Percentiles rank a stretch among this genome's conserved stretches.
phyloP scores from a whole-genome alignment of 2,113 vertebrate genomes.

The Malurus elegans region DNA sequence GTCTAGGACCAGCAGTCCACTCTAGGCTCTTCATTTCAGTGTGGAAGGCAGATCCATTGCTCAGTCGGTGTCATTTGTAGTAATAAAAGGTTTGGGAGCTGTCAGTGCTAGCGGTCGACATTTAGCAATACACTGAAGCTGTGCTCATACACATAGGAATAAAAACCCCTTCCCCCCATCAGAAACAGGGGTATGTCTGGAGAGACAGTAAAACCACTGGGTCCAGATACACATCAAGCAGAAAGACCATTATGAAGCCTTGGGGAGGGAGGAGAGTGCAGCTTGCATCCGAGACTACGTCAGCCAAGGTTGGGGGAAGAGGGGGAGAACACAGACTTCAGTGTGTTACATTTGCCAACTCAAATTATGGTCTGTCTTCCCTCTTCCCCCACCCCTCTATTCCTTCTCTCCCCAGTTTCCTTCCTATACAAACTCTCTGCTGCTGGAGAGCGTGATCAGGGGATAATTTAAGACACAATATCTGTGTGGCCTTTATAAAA shows the following conservation, averaged over 20 bases:
- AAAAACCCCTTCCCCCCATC: constrained; percentile 6
- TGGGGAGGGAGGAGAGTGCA: not conserved
- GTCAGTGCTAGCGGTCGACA: constrained; percentile 30
- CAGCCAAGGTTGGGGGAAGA: not conserved
- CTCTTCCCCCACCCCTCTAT: constrained; percentile 4
- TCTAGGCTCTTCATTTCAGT: not conserved
- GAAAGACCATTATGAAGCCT: not conserved
- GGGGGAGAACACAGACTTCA: not conserved
- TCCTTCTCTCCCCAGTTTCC: not conserved
- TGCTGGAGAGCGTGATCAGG: not conserved
- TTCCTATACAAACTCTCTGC: not conserved
- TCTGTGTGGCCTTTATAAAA: constrained; percentile 22
- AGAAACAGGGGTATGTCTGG: not conserved
- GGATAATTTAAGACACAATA: constrained; percentile 39
- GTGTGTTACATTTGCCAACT: not conserved
- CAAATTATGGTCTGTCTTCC: not conserved
- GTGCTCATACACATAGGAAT: not conserved
- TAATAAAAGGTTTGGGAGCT: constrained; percentile 30
- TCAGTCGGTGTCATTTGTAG: constrained; percentile 20
- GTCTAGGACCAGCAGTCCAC: not conserved
- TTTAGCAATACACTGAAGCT: constrained; percentile 35
- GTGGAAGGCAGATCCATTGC: constrained; percentile 40
- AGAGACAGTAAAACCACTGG: not conserved
- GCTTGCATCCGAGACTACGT: not conserved
- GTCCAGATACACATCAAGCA: constrained; percentile 1